phyloP scores from a whole-genome alignment of 2,797 vertebrate genomes.

The Nasua narica region DNA sequence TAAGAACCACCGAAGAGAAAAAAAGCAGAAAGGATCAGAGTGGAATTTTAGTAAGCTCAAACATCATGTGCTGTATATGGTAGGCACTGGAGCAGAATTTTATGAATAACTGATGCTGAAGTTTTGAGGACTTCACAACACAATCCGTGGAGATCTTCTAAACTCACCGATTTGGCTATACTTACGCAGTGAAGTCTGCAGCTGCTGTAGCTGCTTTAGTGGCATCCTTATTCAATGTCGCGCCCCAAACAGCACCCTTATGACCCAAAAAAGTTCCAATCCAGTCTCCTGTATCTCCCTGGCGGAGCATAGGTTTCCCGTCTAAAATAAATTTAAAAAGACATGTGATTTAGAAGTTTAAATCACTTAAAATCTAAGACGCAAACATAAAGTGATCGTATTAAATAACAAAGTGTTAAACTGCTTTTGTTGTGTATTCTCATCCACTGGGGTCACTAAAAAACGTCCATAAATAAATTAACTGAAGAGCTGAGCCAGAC shows the following conservation, averaged over 20 bases:
- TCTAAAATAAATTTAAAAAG: slow-evolving; percentile 82
- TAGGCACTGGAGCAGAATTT: background rate
- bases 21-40: background rate
- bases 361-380: background rate
- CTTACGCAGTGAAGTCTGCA: slow-evolving; percentile 98
- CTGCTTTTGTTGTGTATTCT: background rate
- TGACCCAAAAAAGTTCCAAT: slow-evolving; percentile 99
- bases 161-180: slow-evolving; percentile 37
- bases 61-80: background rate
- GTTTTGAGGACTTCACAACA: background rate
- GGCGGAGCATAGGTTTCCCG: slow-evolving; percentile 98
- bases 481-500: background rate
- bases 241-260: slow-evolving; percentile 99
- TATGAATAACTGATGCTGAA: background rate
- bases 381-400: background rate
- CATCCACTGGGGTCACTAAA: background rate
- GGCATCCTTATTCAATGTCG: slow-evolving; percentile 96
- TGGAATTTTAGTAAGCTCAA: background rate
- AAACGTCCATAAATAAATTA: background rate
- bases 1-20: background rate
- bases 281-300: slow-evolving; percentile 99
- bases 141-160: background rate
- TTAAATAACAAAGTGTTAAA: background rate
- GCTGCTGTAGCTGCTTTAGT: slow-evolving; percentile 98
- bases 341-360: background rate